Base-by-base conservation (phyloP, 1,140 invertebrate species). In the Drosophila lacertosa region DNA sequence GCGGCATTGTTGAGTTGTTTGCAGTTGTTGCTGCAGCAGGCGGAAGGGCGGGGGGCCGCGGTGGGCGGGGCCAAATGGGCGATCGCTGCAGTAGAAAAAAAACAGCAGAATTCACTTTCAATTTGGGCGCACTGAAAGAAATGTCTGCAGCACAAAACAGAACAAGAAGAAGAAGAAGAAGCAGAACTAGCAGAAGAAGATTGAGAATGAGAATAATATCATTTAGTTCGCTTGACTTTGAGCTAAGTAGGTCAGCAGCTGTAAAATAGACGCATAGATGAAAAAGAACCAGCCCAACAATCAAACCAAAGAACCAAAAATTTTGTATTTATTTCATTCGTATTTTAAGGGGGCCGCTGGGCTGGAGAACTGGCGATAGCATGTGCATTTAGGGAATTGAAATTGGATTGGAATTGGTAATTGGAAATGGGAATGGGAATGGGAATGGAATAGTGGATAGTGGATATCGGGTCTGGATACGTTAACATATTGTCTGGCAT, bases 61-160 rank as follows among this genome's bases (percentile, higher is more conserved):
- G 13, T 6, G 33, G n/a, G 24, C 16, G n/a, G 18, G 35, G n/a
- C 16, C 1, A 29, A 29, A 13, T 47, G 26, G 51, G 13, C 4
- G 18, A 32, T 44, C 22, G 67, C 10, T 47, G 53, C 44, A 77
- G 81, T 73, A 86, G 73, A 64, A 50, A 44, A 80, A 77, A 44
- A 80, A 77, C 77, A 86, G 44, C 73, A 81, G 48, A 88, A 77
- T 86, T 86, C 77, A 86, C 82, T 86, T 86, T 86, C 77, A 86
- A 88, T 86, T 79, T 67, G 73, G 77, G 77, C 76, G 72, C 77
- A 66, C 48, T 48, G 66, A 72, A 73, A 80, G 68, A 82, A 77
- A 69, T 74, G 77, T 81, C 74, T 71, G 74, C 57, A 75, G 35
- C 26, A 48, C 26, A 32, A 51, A 10, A 45, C 26, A 48, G 26